Conservation (phyloP, 2,888 invertebrate species). For the Agrochola macilenta region DNA sequence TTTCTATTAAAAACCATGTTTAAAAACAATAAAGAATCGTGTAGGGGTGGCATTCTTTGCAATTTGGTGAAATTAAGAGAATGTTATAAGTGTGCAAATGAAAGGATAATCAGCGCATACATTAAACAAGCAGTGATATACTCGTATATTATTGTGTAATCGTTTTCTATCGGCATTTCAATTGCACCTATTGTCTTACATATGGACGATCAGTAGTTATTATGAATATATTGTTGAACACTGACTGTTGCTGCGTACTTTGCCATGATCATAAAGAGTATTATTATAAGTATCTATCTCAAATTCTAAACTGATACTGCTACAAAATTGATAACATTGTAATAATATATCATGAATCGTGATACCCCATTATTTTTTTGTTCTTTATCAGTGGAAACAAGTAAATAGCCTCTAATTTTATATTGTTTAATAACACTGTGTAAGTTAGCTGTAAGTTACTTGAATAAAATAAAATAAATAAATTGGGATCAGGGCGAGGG, state of each 20-base stretch:
- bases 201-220: not conserved
- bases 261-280: not conserved
- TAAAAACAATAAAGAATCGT: too few relatives aligned
- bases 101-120: not conserved
- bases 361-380: not conserved
- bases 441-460: too few relatives aligned
- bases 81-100: not conserved
- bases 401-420: too few relatives aligned
- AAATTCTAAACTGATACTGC: not conserved
- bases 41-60: not conserved
- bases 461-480: not conserved
- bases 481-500: not conserved
- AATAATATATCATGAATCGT: too few relatives aligned
- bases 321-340: not conserved
- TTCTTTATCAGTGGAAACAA: too few relatives aligned
- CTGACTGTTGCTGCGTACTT: not conserved
- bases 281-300: not conserved
- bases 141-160: not conserved
- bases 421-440: too few relatives aligned
- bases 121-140: not conserved
- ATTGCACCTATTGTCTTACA: slow-evolving; percentile 34
- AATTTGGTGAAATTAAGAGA: not conserved
- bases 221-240: slow-evolving; percentile 18
- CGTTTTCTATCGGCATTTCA: slow-evolving; percentile 19
- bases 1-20: not conserved